Percentiles rank a stretch among this genome's conserved stretches.
phyloP scores from a whole-genome alignment of 2,888 invertebrate genomes.

The Pterostichus madidus region DNA sequence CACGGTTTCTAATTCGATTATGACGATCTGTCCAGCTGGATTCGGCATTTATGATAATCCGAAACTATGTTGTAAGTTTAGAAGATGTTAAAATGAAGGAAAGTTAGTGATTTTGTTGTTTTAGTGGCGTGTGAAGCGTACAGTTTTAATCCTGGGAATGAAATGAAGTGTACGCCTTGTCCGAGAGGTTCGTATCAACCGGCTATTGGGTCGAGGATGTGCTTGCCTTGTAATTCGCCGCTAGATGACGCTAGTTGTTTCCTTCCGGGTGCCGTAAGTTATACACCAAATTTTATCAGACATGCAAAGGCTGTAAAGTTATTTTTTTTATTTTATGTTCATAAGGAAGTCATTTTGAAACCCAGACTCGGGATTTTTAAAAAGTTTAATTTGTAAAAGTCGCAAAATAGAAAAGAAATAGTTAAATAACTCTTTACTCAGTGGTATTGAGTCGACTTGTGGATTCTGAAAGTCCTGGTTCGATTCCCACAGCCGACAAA shows the following conservation, averaged over 20 bases:
- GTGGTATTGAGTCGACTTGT: too few species aligned
- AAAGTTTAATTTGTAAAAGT: too few species aligned
- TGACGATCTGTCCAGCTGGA: slow-evolving; percentile 74
- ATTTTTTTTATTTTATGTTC: too few species aligned
- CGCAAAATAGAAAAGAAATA: too few species aligned
- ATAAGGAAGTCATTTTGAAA: too few species aligned
- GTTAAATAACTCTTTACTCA: too few species aligned
- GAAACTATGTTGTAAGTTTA: slow-evolving; percentile 74
- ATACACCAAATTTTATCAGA: too few species aligned
- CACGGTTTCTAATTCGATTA: slow-evolving; percentile 72
- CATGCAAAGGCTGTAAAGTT: too few species aligned
- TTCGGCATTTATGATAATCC: slow-evolving; percentile 74
- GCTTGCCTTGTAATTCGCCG: slow-evolving; percentile 74
- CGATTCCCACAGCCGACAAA: neutral
- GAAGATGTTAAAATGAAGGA: neutral
- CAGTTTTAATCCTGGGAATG: slow-evolving; percentile 74
- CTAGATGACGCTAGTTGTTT: slow-evolving; percentile 74
- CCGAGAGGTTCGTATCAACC: slow-evolving; percentile 75
- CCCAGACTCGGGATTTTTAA: too few species aligned
- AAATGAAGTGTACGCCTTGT: slow-evolving; percentile 74
- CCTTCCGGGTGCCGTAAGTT: slow-evolving; percentile 72
- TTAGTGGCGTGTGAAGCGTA: slow-evolving; percentile 75
- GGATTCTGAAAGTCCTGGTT: too few species aligned
- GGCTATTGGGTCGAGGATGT: slow-evolving; percentile 74
- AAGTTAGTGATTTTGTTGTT: slow-evolving; percentile 50